A percentile compares a stretch with the other conserved stretches of the same genome.
These are phyloP conservation scores for Eremobia ochroleuca DNA, from an alignment of 2,888 invertebrate species.

Conservation along the genomic window DNA sequence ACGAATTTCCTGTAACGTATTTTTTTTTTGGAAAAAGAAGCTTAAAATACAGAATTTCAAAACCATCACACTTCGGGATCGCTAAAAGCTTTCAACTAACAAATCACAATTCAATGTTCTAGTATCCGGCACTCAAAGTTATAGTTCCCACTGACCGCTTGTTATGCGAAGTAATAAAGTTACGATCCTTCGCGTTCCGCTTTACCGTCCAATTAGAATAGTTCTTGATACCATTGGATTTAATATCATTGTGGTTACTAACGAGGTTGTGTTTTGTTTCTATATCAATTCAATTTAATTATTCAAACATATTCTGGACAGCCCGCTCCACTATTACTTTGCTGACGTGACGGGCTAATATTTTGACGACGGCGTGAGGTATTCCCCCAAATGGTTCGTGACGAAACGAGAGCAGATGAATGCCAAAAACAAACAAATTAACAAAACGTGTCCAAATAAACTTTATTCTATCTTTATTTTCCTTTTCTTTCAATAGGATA, in stretches of 20 bases:
- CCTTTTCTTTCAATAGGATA: background rate
- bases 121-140: conserved; percentile 20
- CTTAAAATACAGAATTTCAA: background rate
- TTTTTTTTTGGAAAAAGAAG: background rate
- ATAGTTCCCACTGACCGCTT: conserved; percentile 7
- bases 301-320: no score
- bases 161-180: conserved; percentile 13
- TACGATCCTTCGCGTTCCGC: conserved; percentile 13
- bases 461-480: no score
- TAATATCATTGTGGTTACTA: background rate
- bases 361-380: background rate
- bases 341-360: background rate
- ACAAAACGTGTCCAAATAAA: no score
- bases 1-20: background rate
- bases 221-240: background rate
- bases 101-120: background rate
- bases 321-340: background rate
- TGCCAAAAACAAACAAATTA: no score
- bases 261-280: conserved; percentile 1
- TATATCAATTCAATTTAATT: no score
- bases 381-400: background rate
- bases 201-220: conserved; percentile 30
- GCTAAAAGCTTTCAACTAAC: background rate
- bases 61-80: background rate
- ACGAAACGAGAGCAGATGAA: background rate